Base-by-base conservation (phyloP, 2,113 vertebrate genomes). In the Carettochelys insculpta region DNA sequence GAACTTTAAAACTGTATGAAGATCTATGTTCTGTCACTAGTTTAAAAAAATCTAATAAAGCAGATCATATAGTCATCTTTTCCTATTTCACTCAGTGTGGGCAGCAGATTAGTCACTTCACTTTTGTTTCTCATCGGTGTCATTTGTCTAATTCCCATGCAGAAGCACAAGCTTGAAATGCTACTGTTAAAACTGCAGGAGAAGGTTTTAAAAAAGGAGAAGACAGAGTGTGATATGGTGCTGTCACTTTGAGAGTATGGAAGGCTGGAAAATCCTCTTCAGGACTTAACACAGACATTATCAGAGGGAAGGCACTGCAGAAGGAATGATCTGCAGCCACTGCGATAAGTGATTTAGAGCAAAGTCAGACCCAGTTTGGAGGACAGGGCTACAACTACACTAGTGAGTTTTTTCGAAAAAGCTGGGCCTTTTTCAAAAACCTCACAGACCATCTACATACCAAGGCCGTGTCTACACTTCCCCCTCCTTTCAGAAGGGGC, bases 321-420 rank as follows among this genome's bases (percentile, higher is more conserved):
- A 38, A 68, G 61, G n/a, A 68, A 38, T 68, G 61, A 68, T 4
- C 61, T 27, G 27, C 61, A 25, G 43, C 24, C 41, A 75, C 41
- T 45, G 41, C 43, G 27, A 12, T 75, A 75, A 43, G 38, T 68
- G 0, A 47, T 47, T 2, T 4, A 24, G 1, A 8, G 34, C 17
- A 3, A 77, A 12, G 17, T 19, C 8, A 61, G 52, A 73, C 17
- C 79, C 38, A 83, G 13, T 43, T 25, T 65, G 65, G 34, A 43
- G 14, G 47, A 1, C 61, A 19, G n/a, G n/a, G n/a, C n/a, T n/a
- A n/a, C n/a, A n/a, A n/a, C n/a, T n/a, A n/a, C n/a, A n/a, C n/a
- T n/a, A n/a, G n/a, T 87, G 47, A 87, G 20, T 27, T 81, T 50
- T 14, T 50, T 48, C 48, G n/a, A n/a, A n/a, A n/a, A n/a, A n/a